Evolutionary conservation across 2,888 invertebrate species (phyloP).

Genomic region (Acronicta aceris): DNA sequence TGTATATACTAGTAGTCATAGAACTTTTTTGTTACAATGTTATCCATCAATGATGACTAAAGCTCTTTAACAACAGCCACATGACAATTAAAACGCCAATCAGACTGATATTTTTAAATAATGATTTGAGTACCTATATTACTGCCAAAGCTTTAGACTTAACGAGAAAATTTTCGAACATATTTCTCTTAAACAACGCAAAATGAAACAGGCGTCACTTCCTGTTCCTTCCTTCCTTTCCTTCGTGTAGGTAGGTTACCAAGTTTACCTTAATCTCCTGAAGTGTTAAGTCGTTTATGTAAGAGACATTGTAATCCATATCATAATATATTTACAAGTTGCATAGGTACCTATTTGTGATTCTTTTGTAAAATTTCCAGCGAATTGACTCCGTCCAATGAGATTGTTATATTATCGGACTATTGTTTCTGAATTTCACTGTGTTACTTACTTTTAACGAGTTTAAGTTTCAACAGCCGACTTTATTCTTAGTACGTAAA

Average conservation of each 20-base stretch:
- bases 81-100: constrained; percentile 58
- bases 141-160: constrained; percentile 85
- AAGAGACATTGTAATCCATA: constrained; percentile 7
- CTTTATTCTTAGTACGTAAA: constrained; percentile 6
- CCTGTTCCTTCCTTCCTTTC: constrained; percentile 12
- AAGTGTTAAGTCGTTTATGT: constrained; percentile 1
- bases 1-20: constrained; percentile 59
- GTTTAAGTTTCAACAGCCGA: constrained; percentile 22
- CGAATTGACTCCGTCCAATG: constrained; percentile 83
- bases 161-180: constrained; percentile 48
- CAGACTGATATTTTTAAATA: constrained; percentile 75
- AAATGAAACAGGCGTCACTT: constrained; percentile 6
- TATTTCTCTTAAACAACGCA: constrained; percentile 19
- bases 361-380: constrained; percentile 66
- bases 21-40: constrained; percentile 53
- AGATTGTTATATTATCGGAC: constrained; percentile 45
- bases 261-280: neutral
- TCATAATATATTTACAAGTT: constrained; percentile 36
- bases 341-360: constrained; percentile 58
- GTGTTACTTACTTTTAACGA: constrained; percentile 19
- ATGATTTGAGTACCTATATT: constrained; percentile 75
- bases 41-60: constrained; percentile 42
- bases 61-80: constrained; percentile 45
- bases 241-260: neutral
- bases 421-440: constrained; percentile 48